Conservation (phyloP, 2,888 invertebrate species). For the Xestia rhomboidea region DNA sequence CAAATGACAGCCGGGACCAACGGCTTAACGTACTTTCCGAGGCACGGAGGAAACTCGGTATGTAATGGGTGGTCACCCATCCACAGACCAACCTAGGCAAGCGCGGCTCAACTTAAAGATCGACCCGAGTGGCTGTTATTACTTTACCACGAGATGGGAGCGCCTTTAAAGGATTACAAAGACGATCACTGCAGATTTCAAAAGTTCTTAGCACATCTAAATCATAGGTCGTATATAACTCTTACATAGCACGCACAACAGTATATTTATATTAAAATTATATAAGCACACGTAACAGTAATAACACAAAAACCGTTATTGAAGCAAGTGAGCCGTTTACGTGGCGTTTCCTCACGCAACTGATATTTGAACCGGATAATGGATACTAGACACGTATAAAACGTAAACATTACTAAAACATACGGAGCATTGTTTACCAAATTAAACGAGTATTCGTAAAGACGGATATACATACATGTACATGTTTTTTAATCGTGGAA, state of each 20-base stretch:
- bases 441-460: neutral
- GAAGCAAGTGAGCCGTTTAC: conserved; percentile 53
- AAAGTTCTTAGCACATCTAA: conserved; percentile 33
- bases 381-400: conserved; percentile 37
- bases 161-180: neutral
- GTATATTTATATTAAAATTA: conserved; percentile 62
- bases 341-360: conserved; percentile 59
- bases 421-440: conserved; percentile 45
- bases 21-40: no score
- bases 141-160: no score
- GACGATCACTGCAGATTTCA: conserved; percentile 9
- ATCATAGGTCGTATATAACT: conserved; percentile 48
- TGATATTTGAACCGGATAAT: conserved; percentile 44
- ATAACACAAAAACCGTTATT: conserved; percentile 58
- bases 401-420: conserved; percentile 36
- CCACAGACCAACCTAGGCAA: neutral
- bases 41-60: no score
- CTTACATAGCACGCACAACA: conserved; percentile 42
- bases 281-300: conserved; percentile 57
- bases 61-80: neutral
- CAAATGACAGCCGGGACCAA: neutral
- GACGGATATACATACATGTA: neutral
- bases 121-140: neutral
- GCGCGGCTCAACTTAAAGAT: neutral
- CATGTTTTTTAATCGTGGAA: conserved; percentile 1